Conservation (phyloP, 2,888 invertebrate species). For the Nomada hirtipes region DNA sequence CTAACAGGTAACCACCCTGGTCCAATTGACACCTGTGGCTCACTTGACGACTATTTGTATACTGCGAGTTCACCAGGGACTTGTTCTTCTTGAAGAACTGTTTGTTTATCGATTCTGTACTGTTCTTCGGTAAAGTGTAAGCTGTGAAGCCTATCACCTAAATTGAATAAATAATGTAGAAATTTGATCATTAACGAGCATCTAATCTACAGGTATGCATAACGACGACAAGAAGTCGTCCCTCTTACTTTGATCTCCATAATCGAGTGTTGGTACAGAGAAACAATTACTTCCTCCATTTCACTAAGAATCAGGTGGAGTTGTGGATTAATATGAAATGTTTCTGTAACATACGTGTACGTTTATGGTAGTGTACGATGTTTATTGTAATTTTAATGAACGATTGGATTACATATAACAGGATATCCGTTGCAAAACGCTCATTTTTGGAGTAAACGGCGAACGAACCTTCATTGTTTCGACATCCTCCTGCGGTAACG, state of each 20-base stretch:
- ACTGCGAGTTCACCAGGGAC: slow-evolving; percentile 94
- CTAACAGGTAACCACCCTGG: slow-evolving; percentile 92
- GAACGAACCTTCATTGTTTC: slow-evolving; percentile 90
- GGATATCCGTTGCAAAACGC: slow-evolving; percentile 36
- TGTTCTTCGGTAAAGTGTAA: slow-evolving; percentile 90
- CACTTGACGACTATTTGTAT: slow-evolving; percentile 96
- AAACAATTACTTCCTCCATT: slow-evolving; percentile 93
- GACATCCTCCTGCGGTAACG: slow-evolving; percentile 95
- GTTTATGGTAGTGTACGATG: not conserved
- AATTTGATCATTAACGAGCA: slow-evolving; percentile 1
- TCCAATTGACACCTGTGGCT: slow-evolving; percentile 92
- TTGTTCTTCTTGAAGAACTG: slow-evolving; percentile 94
- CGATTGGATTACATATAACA: slow-evolving; percentile 7
- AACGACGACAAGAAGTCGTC: not conserved
- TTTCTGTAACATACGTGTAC: slow-evolving; percentile 86
- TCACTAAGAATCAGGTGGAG: slow-evolving; percentile 92
- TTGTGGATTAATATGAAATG: slow-evolving; percentile 97
- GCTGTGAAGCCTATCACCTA: slow-evolving; percentile 94
- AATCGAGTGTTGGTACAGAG: slow-evolving; percentile 94
- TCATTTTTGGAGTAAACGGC: slow-evolving; percentile 25
- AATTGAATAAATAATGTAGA: slow-evolving; percentile 12
- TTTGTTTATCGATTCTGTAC: slow-evolving; percentile 91
- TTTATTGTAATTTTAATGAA: slow-evolving; percentile 17
- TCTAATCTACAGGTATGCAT: not conserved
- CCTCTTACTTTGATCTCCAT: slow-evolving; percentile 94